phyloP scores from a whole-genome alignment of 2,113 vertebrate genomes.

The Loxodonta africana region DNA sequence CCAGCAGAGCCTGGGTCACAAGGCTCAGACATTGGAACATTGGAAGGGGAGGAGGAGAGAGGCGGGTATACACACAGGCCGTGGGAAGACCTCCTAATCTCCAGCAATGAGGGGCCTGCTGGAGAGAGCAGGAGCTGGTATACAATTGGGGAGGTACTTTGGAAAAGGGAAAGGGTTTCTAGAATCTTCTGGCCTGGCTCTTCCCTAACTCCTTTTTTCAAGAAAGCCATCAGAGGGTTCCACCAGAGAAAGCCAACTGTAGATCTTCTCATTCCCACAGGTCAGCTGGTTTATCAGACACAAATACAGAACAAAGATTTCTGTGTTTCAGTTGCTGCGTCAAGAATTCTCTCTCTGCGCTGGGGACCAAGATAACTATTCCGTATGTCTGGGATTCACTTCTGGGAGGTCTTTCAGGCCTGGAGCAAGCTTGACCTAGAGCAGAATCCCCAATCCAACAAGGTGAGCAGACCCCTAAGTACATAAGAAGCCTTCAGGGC shows the following conservation, averaged over 20 bases:
- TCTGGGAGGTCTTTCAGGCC: neutral
- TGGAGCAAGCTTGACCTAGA: neutral
- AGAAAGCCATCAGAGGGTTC: neutral
- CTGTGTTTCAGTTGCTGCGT: neutral
- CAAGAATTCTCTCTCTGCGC: neutral
- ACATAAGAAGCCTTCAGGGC: neutral
- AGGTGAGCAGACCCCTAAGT: neutral
- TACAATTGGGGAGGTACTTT: neutral
- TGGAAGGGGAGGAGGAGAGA: neutral
- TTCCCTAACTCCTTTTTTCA: neutral
- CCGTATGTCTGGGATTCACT: neutral
- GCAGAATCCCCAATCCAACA: no score
- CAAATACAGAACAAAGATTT: neutral
- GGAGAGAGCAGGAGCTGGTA: neutral
- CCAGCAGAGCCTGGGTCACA: constrained; percentile 46
- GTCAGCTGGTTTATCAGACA: neutral
- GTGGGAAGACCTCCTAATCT: neutral
- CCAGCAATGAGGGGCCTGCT: neutral
- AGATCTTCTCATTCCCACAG: neutral
- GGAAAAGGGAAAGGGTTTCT: neutral
- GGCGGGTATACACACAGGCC: neutral
- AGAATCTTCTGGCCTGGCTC: neutral
- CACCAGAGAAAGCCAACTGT: neutral
- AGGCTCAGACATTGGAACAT: neutral
- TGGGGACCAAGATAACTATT: neutral